Evolutionary conservation across 1,140 invertebrate species (phyloP), one percentile per base, ranked within the genome.

Genomic region (Hypothenemus hampei): DNA sequence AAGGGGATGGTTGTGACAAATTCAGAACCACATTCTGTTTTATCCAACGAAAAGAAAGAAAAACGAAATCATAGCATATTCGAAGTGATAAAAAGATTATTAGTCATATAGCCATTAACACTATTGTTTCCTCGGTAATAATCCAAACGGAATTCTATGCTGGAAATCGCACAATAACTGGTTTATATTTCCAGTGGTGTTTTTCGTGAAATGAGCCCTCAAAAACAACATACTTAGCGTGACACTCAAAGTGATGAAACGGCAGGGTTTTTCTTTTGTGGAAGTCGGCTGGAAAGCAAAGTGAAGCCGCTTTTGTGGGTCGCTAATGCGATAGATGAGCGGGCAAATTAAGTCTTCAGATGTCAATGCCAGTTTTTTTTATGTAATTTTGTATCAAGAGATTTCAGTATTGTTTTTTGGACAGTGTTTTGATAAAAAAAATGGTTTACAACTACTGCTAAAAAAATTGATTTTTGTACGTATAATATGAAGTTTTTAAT

Each of bases 161-260:
- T 51, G 23, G 26, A 16, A 26, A 19, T 19, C 26, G 24, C 29
- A 46, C 44, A 46, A 46, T 46, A 46, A 46, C 44, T n/a, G n/a
- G 26, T 24, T 13, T 31, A 46, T 29, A 18, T 46, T 29, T 46
- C 24, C 16, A 6, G 5, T 7, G 16, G 37, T 19, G 36, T 45
- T 53, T 53, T 45, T 24, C 35, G 52, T 55, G 15, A 47, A 55
- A 55, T 55, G 40, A 55, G 43, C 44, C 44, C 52, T 55, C 52
- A 55, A 55, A 55, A 55, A 55, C 52, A 55, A 55, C 52, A 55
- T 24, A 55, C 52, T 55, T 55, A 55, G 43, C 35, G 52, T 55
- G 52, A 55, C 52, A 55, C 41, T 47, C 41, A 40, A 43, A 47
- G 40, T 55, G 52, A 55, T 47, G 52, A 55, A 55, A 41, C 52